Base-by-base conservation (phyloP, 2,113 vertebrate species). In the Boulengeromyrus knoepffleri region DNA sequence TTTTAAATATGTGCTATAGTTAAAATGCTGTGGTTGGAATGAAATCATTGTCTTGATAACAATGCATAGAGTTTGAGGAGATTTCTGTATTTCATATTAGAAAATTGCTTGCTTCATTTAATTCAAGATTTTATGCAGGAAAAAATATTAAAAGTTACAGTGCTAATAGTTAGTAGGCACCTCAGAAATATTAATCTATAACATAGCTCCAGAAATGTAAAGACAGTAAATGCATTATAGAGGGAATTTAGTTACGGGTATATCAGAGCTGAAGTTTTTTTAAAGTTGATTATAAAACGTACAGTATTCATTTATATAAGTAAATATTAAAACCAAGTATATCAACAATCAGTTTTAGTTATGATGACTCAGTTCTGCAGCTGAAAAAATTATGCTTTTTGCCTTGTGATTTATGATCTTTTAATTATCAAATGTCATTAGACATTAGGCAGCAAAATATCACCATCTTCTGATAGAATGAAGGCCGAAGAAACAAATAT, bases 371-470 rank as follows among this genome's bases (percentile, higher is more conserved):
- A 49, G 13, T 52, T 87, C 24, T 50, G 47, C 85, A 87, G 47
- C 0, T 50, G 85, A 50, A 19, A 17, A 87, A 87, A 77, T 50
- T 1, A 49, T 56, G 90, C 21, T 50, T n/a, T 50, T 66, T 88
- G 1, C 17, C 56, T 46, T 70, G 10, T 31, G 10, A 31, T 70
- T 39, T 53, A 5, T 53, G 39, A 90, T 92, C 70, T 89, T 89
- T 56, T 90, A 85, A 90, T 92, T 88, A 86, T 58, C 90, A 89
- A 88, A 90, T 91, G 27, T 24, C 24, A 91, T 84, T 87, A 88
- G 66, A 88, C 36, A 10, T 62, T 84, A 15, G 58, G 90, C 15
- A 39, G 70, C 70, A 77, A 36, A 39, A 77, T 77, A 6, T 39
- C 70, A 39, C 62, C n/a, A 66, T 66, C 9, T 15, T 39, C 1